Evolutionary conservation across 2,113 vertebrate genomes (phyloP).

Genomic region (Procavia capensis): DNA sequence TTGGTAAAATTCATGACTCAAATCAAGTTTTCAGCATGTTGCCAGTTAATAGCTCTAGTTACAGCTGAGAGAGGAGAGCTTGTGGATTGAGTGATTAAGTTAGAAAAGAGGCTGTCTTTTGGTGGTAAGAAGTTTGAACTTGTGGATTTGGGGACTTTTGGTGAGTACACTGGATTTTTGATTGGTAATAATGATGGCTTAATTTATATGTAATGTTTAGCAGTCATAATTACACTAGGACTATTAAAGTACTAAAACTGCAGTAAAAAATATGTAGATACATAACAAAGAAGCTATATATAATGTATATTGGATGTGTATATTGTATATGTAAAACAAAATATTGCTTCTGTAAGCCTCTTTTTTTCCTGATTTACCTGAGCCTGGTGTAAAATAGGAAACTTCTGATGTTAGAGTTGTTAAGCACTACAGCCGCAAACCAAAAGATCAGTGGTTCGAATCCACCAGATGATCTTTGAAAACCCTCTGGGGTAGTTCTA

Average conservation of each 20-base stretch:
- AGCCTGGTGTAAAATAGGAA: not conserved
- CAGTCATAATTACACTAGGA: not conserved
- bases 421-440: too few relatives aligned
- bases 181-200: constrained; percentile 35
- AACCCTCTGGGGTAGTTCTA: too few relatives aligned
- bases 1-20: not conserved
- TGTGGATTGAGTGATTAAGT: not conserved
- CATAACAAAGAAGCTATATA: too few relatives aligned
- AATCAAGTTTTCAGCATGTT: not conserved
- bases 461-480: too few relatives aligned
- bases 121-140: not conserved
- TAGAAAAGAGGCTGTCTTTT: not conserved
- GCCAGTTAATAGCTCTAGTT: not conserved
- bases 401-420: too few relatives aligned
- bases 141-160: not conserved
- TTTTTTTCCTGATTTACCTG: constrained; percentile 19
- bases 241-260: constrained; percentile 16
- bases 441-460: too few relatives aligned
- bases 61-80: not conserved
- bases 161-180: not conserved
- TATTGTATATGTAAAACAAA: not conserved
- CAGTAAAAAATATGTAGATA: not conserved
- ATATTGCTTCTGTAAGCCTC: not conserved
- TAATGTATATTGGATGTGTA: too few relatives aligned
- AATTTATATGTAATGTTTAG: not conserved